phyloP scores from a whole-genome alignment of 2,888 invertebrate genomes.

The Augochlorella aurata region DNA sequence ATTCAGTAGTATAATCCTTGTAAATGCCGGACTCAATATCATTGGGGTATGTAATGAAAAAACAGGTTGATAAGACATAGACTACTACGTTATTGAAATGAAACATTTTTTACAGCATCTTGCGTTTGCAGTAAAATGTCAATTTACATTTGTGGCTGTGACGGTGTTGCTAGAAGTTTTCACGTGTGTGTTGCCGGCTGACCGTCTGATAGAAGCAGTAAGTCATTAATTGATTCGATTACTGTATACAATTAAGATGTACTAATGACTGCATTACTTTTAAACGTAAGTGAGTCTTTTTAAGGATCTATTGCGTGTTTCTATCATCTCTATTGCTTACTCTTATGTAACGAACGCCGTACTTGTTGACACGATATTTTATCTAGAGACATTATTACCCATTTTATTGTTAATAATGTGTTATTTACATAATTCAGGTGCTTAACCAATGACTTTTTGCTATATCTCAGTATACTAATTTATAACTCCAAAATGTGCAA shows the following conservation, averaged over 20 bases:
- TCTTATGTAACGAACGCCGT: no score
- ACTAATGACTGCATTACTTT: background rate
- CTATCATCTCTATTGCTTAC: no score
- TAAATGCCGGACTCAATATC: conserved; percentile 38
- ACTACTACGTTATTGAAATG: background rate
- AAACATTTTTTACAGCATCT: conserved; percentile 46
- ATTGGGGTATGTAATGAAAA: conserved; percentile 44
- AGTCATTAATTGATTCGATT: background rate
- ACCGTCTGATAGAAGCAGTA: conserved; percentile 65
- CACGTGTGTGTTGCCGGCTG: conserved; percentile 70
- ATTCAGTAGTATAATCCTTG: conserved; percentile 9
- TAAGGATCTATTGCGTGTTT: no score
- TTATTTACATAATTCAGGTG: no score
- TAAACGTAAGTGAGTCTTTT: background rate
- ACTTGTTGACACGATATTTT: no score
- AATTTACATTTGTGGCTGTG: conserved; percentile 55
- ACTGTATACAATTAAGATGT: background rate
- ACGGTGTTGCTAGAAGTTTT: conserved; percentile 64
- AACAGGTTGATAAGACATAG: background rate
- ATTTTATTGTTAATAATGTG: no score
- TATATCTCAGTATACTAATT: no score
- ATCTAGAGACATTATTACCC: no score
- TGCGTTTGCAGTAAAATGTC: conserved; percentile 59
- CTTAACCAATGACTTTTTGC: no score
- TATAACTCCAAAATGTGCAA: no score